Evolutionary conservation across 1,140 invertebrate species (phyloP).

Genomic region (Rhizoglyphus robini): DNA sequence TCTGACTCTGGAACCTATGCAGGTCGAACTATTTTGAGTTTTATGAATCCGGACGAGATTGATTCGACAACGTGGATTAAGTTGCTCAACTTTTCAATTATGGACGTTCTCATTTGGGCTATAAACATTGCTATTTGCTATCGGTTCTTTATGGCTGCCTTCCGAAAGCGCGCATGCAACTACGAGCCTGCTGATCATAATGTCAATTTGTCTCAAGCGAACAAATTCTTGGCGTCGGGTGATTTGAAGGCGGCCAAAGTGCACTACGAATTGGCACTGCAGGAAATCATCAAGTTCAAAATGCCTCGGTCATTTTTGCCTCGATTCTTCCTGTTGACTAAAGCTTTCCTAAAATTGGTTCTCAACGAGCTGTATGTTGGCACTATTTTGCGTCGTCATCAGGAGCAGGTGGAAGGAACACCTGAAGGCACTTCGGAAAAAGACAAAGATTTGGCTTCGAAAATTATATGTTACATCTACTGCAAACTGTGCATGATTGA

Average conservation of each 20-base stretch:
- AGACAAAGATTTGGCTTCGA: not conserved
- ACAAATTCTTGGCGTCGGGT: constrained; percentile 11
- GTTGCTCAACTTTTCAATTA: constrained; percentile 2
- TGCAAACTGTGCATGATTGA: constrained; percentile 21
- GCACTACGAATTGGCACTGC: constrained; percentile 11
- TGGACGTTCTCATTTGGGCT: constrained; percentile 15
- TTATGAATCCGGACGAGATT: constrained; percentile 30
- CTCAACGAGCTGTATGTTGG: constrained; percentile 21
- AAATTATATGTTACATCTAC: constrained; percentile 20
- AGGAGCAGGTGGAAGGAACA: not conserved
- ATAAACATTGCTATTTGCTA: constrained; percentile 20
- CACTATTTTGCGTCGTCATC: not conserved
- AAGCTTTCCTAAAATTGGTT: constrained; percentile 15
- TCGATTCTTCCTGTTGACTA: constrained; percentile 6
- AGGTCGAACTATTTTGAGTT: constrained; percentile 28
- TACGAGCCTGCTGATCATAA: constrained; percentile 7
- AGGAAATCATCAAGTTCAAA: not conserved
- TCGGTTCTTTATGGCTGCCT: constrained; percentile 5
- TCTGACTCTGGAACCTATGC: not conserved
- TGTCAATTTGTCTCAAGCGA: constrained; percentile 13
- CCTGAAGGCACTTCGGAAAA: not conserved
- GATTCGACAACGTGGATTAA: constrained; percentile 9
- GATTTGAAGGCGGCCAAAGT: constrained; percentile 16
- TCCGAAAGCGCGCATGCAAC: not conserved
- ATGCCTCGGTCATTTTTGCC: not conserved